Evolutionary conservation across 2,797 vertebrate genomes (phyloP).

Genomic region (Myotis planiceps): DNA sequence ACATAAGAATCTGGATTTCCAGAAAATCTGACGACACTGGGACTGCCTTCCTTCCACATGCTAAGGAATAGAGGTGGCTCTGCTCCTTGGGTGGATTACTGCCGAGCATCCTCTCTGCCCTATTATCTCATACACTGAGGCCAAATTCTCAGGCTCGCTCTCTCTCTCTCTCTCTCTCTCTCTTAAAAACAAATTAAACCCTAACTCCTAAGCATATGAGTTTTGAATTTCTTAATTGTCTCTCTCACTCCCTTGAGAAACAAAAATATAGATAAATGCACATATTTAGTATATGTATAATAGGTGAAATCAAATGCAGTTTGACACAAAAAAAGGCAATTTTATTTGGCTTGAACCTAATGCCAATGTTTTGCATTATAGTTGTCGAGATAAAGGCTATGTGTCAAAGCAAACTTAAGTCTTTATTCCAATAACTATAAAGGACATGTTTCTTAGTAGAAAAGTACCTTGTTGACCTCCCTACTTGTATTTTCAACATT

Average conservation of each 20-base stretch:
- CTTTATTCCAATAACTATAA: neutral
- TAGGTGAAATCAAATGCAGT: neutral
- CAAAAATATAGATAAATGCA: neutral
- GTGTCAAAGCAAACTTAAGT: neutral
- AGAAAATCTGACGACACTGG: neutral
- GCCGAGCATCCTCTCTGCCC: neutral
- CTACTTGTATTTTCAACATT: neutral
- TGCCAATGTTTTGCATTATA: neutral
- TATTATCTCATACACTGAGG: neutral
- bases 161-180: neutral
- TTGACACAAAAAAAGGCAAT: neutral
- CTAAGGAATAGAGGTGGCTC: neutral
- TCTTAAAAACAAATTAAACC: neutral
- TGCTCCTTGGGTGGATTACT: neutral
- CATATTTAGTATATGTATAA: neutral
- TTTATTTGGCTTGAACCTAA: neutral
- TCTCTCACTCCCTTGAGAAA: neutral
- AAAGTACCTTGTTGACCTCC: neutral
- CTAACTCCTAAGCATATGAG: neutral
- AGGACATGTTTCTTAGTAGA: neutral
- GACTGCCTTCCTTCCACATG: neutral
- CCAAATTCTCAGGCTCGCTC: neutral
- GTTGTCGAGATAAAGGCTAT: neutral
- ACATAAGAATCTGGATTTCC: neutral
- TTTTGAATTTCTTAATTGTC: neutral